phyloP scores from a whole-genome alignment of 1,140 invertebrate genomes.

The Saxidomus purpurata region DNA sequence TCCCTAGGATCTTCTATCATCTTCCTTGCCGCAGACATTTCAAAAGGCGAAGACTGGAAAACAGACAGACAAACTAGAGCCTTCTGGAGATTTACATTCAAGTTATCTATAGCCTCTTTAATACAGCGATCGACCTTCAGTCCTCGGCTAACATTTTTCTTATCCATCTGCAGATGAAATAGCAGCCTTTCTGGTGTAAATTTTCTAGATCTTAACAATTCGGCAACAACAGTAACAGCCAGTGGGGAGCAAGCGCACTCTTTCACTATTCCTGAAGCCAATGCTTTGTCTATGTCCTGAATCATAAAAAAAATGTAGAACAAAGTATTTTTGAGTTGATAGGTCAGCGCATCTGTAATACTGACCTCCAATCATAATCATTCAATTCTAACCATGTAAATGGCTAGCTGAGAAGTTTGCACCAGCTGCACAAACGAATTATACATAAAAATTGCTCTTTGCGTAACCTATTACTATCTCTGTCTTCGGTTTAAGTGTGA shows the following conservation, averaged over 20 bases:
- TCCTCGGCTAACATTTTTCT: constrained; percentile 42
- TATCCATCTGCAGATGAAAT: constrained; percentile 49
- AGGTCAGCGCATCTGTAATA: too few species aligned
- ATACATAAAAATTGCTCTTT: too few species aligned
- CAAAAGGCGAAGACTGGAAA: constrained; percentile 46
- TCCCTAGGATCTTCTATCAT: constrained; percentile 6
- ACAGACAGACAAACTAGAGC: constrained; percentile 28
- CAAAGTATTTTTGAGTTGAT: too few species aligned
- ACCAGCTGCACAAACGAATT: too few species aligned
- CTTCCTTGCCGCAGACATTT: not conserved
- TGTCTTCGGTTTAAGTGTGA: too few species aligned
- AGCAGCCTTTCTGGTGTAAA: constrained; percentile 34
- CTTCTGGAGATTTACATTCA: not conserved
- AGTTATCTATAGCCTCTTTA: constrained; percentile 5
- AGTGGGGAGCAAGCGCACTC: constrained; percentile 53
- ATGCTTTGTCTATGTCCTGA: not conserved
- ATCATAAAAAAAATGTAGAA: too few species aligned
- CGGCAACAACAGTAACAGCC: constrained; percentile 40
- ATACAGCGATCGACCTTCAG: constrained; percentile 28
- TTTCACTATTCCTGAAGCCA: constrained; percentile 12
- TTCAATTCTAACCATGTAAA: too few species aligned
- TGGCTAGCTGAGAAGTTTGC: too few species aligned
- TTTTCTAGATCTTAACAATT: constrained; percentile 12
- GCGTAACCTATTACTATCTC: too few species aligned
- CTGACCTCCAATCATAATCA: too few species aligned